Base-by-base conservation (phyloP, 2,797 vertebrate genomes). In the Falco concolor region DNA sequence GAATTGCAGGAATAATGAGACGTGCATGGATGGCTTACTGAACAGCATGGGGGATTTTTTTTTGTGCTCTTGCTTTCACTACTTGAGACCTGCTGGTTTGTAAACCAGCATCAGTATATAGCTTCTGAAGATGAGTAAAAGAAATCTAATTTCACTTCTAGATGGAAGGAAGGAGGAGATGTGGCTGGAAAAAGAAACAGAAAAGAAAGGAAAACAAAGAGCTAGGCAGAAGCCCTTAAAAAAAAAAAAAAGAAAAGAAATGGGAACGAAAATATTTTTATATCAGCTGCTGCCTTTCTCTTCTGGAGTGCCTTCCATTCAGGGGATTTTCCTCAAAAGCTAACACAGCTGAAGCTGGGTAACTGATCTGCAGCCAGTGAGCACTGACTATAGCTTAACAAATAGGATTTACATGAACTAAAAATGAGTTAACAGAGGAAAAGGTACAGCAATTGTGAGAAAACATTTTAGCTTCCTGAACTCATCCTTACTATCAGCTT, bases 21-120 rank as follows among this genome's bases (percentile, higher is more conserved):
- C 4, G 0, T 2, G 13, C 36, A 5, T 0, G 21, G 59, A 13
- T 12, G 30, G 34, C 8, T 40, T n/a, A 14, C 21, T 8, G n/a
- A 38, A 9, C 20, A 45, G 59, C 34, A 12, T 0, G 6, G 7
- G 10, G 21, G 25, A 8, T 27, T 36, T 5, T 13, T 7, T 27
- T 38, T 36, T 49, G 21, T 15, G 12, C 52, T 45, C 19, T 27
- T 36, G 5, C 7, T 47, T 47, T 38, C 50, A 5, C 45, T 38
- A 1, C 54, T 32, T 36, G 20, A 25, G 24, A 27, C 22, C 28
- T 53, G 20, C 28, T 8, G 38, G 7, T 8, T 28, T 19, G 2
- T 5, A 36, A 64, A 21, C 28, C 53, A 47, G 30, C 49, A 36
- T 13, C 16, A 30, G 17, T 16, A 8, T 15, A 1, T 12, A 14